Evolutionary conservation across 2,888 invertebrate species (phyloP).

Genomic region (Nebria brevicollis): DNA sequence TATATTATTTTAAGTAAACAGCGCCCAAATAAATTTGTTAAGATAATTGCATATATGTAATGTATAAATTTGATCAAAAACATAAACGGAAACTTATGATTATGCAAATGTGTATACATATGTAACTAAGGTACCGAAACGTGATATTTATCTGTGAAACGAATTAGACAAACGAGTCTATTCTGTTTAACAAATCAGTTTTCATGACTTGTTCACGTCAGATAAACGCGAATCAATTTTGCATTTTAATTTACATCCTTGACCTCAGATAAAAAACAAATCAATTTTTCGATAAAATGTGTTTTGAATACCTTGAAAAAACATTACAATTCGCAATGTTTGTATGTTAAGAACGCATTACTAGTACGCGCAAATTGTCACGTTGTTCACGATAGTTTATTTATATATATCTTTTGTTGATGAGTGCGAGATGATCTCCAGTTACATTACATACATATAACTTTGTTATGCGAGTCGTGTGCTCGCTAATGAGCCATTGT

Average conservation of each 20-base stretch:
- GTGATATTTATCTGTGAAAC: conserved; percentile 9
- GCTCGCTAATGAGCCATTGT: conserved; percentile 33
- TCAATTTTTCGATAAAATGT: too few species aligned
- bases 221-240: too few species aligned
- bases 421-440: conserved; percentile 12
- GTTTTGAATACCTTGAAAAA: too few species aligned
- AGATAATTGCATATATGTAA: not conserved
- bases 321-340: too few species aligned
- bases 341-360: not conserved
- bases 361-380: not conserved
- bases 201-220: too few species aligned
- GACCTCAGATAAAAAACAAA: too few species aligned
- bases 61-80: not conserved
- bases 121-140: not conserved
- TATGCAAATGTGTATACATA: conserved; percentile 4
- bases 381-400: conserved; percentile 1
- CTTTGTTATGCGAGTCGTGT: not conserved
- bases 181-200: not conserved
- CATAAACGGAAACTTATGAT: not conserved
- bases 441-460: not conserved
- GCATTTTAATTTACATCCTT: too few species aligned
- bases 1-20: too few species aligned
- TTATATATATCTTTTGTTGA: conserved; percentile 16
- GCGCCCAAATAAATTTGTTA: not conserved
- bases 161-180: not conserved